These are phyloP conservation scores for Troides aeacus DNA, from an alignment of 2,888 invertebrate genomes.

Conservation along the genomic window DNA sequence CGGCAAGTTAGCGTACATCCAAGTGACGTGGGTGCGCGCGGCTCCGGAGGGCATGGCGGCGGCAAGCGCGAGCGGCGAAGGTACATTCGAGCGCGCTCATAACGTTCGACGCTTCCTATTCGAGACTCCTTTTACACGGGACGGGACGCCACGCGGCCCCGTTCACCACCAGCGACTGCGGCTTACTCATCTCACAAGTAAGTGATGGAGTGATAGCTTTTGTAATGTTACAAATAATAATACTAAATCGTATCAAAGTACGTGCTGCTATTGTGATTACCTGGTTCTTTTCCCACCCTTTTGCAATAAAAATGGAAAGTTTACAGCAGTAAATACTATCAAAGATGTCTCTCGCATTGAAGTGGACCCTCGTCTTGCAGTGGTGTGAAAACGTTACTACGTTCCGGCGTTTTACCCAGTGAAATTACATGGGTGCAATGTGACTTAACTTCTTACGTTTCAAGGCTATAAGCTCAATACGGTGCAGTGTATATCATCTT, in stretches of 20 bases:
- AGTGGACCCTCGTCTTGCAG: no score
- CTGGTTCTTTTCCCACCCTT: no score
- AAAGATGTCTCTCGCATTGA: neutral
- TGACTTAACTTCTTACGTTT: no score
- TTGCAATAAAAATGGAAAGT: no score
- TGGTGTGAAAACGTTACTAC: no score
- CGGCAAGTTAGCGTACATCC: constrained; percentile 92
- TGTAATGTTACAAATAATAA: neutral
- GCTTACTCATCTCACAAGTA: constrained; percentile 94
- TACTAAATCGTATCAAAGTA: no score
- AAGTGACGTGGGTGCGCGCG: constrained; percentile 97
- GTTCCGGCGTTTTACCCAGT: no score
- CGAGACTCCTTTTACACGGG: constrained; percentile 95
- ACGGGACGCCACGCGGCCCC: constrained; percentile 87
- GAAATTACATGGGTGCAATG: no score
- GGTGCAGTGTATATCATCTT: no score
- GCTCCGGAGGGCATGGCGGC: constrained; percentile 91
- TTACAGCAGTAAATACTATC: no score
- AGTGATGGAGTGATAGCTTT: constrained; percentile 24
- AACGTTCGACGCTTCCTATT: constrained; percentile 95
- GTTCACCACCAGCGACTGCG: constrained; percentile 95
- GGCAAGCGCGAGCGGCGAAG: constrained; percentile 83
- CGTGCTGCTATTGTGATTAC: no score
- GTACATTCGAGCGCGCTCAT: constrained; percentile 94
- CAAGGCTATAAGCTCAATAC: no score